Evolutionary conservation across 1,140 invertebrate species (phyloP).

Genomic region (Scaptomyza graminum): DNA sequence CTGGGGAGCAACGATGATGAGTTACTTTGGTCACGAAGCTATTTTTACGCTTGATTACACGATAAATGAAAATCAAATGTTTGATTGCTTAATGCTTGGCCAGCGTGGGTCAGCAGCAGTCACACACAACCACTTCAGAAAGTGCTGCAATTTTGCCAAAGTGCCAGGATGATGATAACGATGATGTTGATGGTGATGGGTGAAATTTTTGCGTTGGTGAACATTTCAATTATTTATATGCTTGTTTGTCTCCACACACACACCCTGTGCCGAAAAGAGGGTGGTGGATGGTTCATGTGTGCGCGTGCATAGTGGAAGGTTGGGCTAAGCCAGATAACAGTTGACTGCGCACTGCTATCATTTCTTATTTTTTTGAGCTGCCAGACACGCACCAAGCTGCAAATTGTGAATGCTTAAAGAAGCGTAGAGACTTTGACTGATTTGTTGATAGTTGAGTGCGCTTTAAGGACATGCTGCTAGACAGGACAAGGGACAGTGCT

Average conservation of each 20-base stretch:
- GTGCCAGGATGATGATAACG: conserved; percentile 19
- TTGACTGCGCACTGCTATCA: conserved; percentile 74
- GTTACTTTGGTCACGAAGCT: conserved; percentile 81
- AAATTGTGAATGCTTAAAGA: conserved; percentile 38
- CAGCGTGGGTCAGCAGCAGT: conserved; percentile 48
- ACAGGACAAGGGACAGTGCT: neutral
- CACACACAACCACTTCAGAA: conserved; percentile 32
- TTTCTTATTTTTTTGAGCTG: conserved; percentile 57
- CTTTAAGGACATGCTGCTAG: conserved; percentile 2
- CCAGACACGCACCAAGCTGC: conserved; percentile 41
- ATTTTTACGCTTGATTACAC: conserved; percentile 82
- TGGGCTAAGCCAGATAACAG: conserved; percentile 49
- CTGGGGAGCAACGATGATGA: conserved; percentile 63
- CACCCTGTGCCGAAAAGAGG: neutral
- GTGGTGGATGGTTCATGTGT: conserved; percentile 34
- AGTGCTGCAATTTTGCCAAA: conserved; percentile 75
- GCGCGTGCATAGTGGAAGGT: conserved; percentile 58
- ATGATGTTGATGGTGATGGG: neutral
- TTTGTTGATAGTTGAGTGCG: conserved; percentile 69
- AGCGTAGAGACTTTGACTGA: conserved; percentile 62
- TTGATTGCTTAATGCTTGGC: conserved; percentile 76
- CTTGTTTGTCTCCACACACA: conserved; percentile 61
- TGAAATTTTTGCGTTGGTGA: conserved; percentile 35
- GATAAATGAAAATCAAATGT: conserved; percentile 82
- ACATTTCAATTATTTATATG: conserved; percentile 82